Percentiles rank a stretch among this genome's conserved stretches.
Evolutionary conservation across 2,888 invertebrate species (phyloP).

Genomic region (Spisula subtruncata): DNA sequence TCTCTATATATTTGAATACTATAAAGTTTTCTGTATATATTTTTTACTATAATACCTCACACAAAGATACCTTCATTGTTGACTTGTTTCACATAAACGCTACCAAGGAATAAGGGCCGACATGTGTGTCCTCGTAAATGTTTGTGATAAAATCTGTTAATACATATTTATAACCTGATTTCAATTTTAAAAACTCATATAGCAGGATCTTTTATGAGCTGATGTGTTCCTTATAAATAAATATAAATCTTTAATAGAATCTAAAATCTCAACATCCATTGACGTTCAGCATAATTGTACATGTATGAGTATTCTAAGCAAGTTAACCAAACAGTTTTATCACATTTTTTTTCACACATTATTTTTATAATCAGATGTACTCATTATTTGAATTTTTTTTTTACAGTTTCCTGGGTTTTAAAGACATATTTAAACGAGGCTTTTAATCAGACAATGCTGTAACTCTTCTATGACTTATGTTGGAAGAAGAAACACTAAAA

Average conservation of each 20-base stretch:
- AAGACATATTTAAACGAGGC: too few species aligned
- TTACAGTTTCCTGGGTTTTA: too few species aligned
- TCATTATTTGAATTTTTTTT: too few species aligned
- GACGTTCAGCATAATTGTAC: neutral
- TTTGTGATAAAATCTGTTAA: neutral
- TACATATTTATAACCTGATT: slow-evolving; percentile 24
- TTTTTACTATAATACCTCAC: neutral
- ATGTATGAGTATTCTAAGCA: neutral
- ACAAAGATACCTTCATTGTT: neutral
- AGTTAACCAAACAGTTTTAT: neutral
- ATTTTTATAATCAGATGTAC: too few species aligned
- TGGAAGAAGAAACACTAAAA: too few species aligned
- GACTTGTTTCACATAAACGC: neutral
- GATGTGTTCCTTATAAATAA: neutral
- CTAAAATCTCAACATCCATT: neutral
- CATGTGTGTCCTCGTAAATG: slow-evolving; percentile 12
- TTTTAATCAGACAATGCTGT: too few species aligned
- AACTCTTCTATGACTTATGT: too few species aligned
- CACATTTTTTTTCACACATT: too few species aligned
- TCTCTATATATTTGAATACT: too few species aligned
- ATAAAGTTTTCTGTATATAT: too few species aligned
- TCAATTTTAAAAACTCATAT: neutral
- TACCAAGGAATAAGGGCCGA: neutral
- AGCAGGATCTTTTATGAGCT: neutral
- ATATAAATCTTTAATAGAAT: neutral